Percentiles rank a stretch among this genome's conserved stretches.
phyloP scores from a whole-genome alignment of 2,888 invertebrate species.

The Siphonodentalium dalli region DNA sequence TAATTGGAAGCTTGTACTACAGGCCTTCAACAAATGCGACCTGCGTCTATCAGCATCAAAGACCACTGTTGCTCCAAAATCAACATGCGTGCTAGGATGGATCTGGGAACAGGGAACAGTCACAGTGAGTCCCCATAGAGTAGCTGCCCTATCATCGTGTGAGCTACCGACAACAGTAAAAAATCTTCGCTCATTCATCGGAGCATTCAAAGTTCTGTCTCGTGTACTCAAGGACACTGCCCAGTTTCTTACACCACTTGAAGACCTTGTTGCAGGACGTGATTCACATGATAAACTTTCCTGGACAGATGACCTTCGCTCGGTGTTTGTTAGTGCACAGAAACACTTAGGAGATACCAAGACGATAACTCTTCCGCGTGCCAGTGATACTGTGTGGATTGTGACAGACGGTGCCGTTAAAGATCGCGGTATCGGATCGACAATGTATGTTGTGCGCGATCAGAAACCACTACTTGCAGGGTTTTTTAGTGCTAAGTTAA shows the following conservation, averaged over 20 bases:
- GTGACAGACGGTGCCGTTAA: slow-evolving; percentile 1
- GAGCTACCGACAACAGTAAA: background rate
- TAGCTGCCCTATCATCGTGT: background rate
- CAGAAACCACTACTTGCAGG: slow-evolving; percentile 7
- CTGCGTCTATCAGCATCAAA: too few species aligned
- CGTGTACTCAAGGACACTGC: background rate
- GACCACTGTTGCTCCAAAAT: too few species aligned
- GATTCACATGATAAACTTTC: slow-evolving; percentile 2
- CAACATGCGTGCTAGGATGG: background rate
- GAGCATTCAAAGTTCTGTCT: slow-evolving; percentile 5
- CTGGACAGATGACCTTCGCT: slow-evolving; percentile 1
- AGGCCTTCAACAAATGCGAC: slow-evolving; percentile 5
- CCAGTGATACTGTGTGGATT: slow-evolving; percentile 10
- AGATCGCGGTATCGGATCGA: slow-evolving; percentile 15
- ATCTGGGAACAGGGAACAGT: background rate
- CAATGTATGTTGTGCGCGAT: slow-evolving; percentile 7
- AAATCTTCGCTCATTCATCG: slow-evolving; percentile 1
- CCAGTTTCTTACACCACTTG: background rate
- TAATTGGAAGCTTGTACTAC: slow-evolving; percentile 10
- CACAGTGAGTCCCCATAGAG: background rate
- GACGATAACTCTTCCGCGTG: background rate
- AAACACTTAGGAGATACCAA: background rate
- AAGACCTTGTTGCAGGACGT: slow-evolving; percentile 4
- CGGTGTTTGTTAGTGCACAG: background rate
- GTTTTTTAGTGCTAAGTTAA: slow-evolving; percentile 15